These are phyloP conservation scores for Arothron firmamentum DNA, from an alignment of 2,113 vertebrate species.

Conservation along the genomic window DNA sequence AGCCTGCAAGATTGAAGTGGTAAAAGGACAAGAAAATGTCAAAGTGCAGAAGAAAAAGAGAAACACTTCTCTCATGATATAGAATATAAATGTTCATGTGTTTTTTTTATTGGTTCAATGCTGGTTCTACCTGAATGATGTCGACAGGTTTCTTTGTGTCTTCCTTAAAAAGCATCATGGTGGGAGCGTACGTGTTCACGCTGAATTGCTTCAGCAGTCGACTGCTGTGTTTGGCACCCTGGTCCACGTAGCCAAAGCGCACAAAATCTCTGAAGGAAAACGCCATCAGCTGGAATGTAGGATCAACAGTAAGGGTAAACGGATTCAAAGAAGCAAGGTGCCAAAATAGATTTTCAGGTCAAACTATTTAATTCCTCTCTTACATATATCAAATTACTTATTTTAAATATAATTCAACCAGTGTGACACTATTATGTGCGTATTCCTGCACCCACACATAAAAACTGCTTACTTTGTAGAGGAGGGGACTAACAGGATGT, in stretches of 20 bases:
- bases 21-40: background rate
- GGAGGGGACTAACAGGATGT: constrained; percentile 74
- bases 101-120: background rate
- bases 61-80: too few relatives aligned
- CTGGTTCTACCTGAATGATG: constrained; percentile 81
- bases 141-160: constrained; percentile 81
- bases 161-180: constrained; percentile 93
- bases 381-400: too few relatives aligned
- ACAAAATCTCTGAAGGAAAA: constrained; percentile 89
- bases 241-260: constrained; percentile 86
- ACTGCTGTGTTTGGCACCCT: constrained; percentile 69
- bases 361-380: background rate
- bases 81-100: too few relatives aligned
- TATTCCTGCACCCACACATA: background rate
- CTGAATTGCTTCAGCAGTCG: constrained; percentile 81
- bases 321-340: background rate
- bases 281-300: constrained; percentile 79
- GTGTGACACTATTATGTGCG: background rate
- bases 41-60: background rate
- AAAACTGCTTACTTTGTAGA: constrained; percentile 83
- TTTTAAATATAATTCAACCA: background rate
- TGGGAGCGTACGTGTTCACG: constrained; percentile 84
- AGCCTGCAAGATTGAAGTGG: constrained; percentile 71
- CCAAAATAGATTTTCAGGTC: background rate
- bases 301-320: background rate